Conservation (phyloP, 2,113 vertebrate genomes). For the Actenoides lindsayi region DNA sequence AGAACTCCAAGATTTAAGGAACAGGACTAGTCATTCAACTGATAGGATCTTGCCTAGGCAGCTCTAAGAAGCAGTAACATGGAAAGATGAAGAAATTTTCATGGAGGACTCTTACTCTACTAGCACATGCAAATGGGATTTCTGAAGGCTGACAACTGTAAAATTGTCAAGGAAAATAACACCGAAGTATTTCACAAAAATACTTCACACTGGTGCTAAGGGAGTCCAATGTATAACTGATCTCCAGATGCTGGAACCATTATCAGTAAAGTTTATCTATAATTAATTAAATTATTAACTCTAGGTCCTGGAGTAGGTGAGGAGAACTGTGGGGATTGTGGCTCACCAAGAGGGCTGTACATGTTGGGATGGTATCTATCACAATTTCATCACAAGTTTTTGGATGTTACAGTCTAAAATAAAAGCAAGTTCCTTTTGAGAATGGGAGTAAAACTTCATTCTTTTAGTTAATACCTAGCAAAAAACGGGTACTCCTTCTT, state of each 20-base stretch:
- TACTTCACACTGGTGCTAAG: background rate
- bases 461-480: background rate
- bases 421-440: background rate
- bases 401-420: background rate
- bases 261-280: background rate
- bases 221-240: background rate
- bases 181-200: background rate
- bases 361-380: background rate
- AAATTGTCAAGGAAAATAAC: background rate
- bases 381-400: background rate
- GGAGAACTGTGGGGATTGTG: background rate
- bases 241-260: background rate
- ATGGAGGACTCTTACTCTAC: background rate
- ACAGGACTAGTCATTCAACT: background rate
- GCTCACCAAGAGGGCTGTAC: background rate
- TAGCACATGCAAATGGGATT: background rate
- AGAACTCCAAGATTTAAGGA: background rate
- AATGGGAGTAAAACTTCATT: background rate
- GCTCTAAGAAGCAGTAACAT: background rate
- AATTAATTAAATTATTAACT: background rate
- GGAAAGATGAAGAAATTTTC: background rate
- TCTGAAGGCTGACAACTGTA: background rate
- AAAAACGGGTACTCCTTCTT: background rate
- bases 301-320: background rate
- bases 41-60: background rate